Base-by-base conservation (phyloP, 2,113 vertebrate genomes). In the Gymnocephalus cernua region DNA sequence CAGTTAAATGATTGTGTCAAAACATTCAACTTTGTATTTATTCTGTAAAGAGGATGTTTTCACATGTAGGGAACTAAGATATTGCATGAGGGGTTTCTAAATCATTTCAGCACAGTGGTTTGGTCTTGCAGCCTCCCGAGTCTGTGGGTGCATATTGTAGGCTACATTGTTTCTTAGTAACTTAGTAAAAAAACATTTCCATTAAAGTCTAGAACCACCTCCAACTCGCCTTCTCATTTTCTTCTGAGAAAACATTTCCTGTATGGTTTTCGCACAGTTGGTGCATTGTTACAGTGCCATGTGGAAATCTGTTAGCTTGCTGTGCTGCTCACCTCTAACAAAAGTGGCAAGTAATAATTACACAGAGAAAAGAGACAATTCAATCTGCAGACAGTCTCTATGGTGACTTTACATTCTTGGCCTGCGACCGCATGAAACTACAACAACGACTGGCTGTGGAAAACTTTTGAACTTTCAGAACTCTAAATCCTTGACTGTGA, bases 381-480 rank as follows among this genome's bases (percentile, higher is more conserved):
- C 64, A 88, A 63, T 41, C 61, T 68, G 48, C 65, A 27, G 25
- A 5, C 56, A 27, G 44, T n/a, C 74, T 80, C 85, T 47, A 27
- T 35, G 41, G 91, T n/a, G 59, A 71, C 70, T 79, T 85, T 38
- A 47, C 87, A 93, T 93, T 92, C 87, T 89, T 90, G 86, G 74
- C 74, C 64, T 27, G n/a, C 4, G 35, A 62, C 38, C 2, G 15
- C 50, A 48, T 2, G 68, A 80, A 87, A 89, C 91, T 86, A 71
- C 64, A 83, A 86, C 90, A 44, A 91, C 86, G 15, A 56, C 68
- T 74, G 9, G 25, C n/a, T 66, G 38, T 76, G 74, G 88, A 74
- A 80, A 82, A 78, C 57, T 2, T n/a, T 29, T 87, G 88, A 91
- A 92, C 92, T 93, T 92, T 92, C n/a, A 53, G 21, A 74, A 32